Conservation (phyloP, 2,797 vertebrate genomes). For the Crocodylus rhombifer region DNA sequence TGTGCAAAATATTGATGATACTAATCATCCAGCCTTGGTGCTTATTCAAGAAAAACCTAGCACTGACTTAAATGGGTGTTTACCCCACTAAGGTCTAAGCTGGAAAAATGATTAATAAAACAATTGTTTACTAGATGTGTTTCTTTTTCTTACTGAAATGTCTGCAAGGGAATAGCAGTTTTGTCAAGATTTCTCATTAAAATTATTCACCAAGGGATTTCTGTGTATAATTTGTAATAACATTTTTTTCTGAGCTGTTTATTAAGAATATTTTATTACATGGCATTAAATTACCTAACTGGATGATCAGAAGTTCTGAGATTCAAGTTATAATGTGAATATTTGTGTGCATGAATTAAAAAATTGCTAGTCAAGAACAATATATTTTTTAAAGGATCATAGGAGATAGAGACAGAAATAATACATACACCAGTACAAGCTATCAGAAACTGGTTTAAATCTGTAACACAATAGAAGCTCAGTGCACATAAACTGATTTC, state of each 20-base stretch:
- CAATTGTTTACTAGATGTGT: neutral
- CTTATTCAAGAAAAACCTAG: neutral
- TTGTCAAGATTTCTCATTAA: neutral
- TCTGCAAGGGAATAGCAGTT: neutral
- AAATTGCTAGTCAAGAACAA: neutral
- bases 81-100: neutral
- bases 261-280: neutral
- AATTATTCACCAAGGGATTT: neutral
- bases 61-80: neutral
- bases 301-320: neutral
- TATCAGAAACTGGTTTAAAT: too few relatives aligned
- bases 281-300: neutral
- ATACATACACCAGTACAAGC: too few relatives aligned
- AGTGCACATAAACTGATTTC: too few relatives aligned
- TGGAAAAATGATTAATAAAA: neutral
- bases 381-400: too few relatives aligned
- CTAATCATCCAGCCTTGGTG: neutral
- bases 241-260: neutral
- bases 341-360: neutral
- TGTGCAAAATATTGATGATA: too few relatives aligned
- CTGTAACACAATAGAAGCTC: too few relatives aligned
- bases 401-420: too few relatives aligned
- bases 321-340: neutral
- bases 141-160: neutral
- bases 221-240: fast-evolving